These are phyloP conservation scores for Enteromius mattozi DNA, from an alignment of 2,797 vertebrate genomes.

Conservation along the genomic window DNA sequence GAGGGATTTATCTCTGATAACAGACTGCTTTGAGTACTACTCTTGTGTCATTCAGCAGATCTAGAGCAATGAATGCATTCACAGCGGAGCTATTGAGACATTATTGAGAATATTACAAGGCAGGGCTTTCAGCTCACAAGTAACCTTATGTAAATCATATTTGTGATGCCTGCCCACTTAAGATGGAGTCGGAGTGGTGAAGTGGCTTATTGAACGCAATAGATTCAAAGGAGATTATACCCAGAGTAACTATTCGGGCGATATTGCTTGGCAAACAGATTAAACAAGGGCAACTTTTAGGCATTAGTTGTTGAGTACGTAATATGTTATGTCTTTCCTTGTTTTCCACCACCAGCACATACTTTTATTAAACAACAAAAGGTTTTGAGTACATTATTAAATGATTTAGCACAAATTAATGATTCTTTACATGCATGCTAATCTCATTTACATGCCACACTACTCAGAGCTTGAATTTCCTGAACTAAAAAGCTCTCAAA, in stretches of 20 bases:
- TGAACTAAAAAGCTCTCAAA: neutral
- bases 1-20: slow-evolving; percentile 16
- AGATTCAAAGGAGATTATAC: slow-evolving; percentile 26
- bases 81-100: slow-evolving; percentile 25
- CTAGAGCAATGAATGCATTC: slow-evolving; percentile 16
- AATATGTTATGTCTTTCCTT: neutral
- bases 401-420: neutral
- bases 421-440: neutral
- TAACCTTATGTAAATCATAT: slow-evolving; percentile 24
- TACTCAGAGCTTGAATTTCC: neutral
- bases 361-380: neutral
- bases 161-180: slow-evolving; percentile 23
- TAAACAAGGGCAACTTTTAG: neutral
- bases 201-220: slow-evolving; percentile 14
- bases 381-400: neutral
- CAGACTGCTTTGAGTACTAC: neutral
- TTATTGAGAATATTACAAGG: slow-evolving; percentile 37
- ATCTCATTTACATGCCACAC: neutral
- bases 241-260: slow-evolving; percentile 18
- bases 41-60: slow-evolving; percentile 21
- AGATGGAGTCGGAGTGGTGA: slow-evolving; percentile 6
- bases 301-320: neutral
- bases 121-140: slow-evolving; percentile 22
- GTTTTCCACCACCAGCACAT: neutral
- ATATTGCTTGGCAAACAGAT: slow-evolving; percentile 22